Evolutionary conservation across 2,797 vertebrate genomes (phyloP), one percentile per base, ranked within the genome.

Genomic region (Epinephelus awoara): DNA sequence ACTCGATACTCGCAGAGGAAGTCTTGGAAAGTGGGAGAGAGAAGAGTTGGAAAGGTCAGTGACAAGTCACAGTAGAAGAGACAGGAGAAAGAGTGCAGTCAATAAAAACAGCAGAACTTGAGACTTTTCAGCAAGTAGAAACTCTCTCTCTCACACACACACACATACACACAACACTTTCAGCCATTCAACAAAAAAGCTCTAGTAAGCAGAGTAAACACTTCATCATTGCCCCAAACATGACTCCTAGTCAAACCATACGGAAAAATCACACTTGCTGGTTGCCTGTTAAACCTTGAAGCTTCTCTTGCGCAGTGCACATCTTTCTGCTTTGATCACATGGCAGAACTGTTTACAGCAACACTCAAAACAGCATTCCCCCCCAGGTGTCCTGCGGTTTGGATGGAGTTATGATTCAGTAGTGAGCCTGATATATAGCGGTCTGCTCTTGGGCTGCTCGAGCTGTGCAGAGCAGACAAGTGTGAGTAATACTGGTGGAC

Each of bases 401-500:
- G 29, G 54, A 62, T 75, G 79, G 50, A 74, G 75, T 64, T 83
- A 75, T 84, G 75, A 84, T 75, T 85, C 64, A 78, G 51, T 25
- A 14, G 62, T 52, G 54, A 75, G 76, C 40, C 54, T 21, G 67
- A 75, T 61, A 75, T 65, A 78, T 74, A 68, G 75, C 29, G 11
- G 67, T 51, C 40, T 51, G 79, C 61, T 79, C 58, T 47, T 47
- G 56, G 74, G 67, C 57, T 18, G 54, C 42, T 52, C 1, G 19
- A 79, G 61, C 76, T 38, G 49, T 25, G 42, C 55, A 12, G 70
- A 73, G 76, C 78, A 77, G 75, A 83, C 70, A 73, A 72, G 83
- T 82, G 61, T 85, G 77, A 89, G 80, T 80, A 88, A 89, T 78
- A 78, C 64, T 85, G 85, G 83, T 85, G 72, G 83, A 83, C 74